Conservation (phyloP, 37 sponge, comb jelly and placozoan species). For the Hormiphora californensis region DNA sequence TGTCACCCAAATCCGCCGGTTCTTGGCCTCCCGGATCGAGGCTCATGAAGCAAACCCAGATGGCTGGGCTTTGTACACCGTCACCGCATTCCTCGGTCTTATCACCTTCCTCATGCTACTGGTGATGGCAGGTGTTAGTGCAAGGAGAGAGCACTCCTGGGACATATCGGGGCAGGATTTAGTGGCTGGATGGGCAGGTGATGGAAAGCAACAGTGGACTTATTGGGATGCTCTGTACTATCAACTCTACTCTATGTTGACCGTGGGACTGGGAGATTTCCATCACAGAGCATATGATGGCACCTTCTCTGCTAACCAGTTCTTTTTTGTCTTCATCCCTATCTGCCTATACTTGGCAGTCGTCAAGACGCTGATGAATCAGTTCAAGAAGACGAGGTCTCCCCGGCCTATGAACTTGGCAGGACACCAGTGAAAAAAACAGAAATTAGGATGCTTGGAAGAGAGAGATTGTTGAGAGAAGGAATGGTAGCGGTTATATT, state of each 20-base stretch:
- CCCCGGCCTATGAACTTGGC: background rate
- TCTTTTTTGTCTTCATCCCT: conserved; percentile 51
- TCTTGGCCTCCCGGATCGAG: background rate
- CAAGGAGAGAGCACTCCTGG: conserved; percentile 5
- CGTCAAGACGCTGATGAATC: background rate
- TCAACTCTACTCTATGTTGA: background rate
- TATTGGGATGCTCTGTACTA: conserved; percentile 48
- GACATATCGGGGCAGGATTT: background rate
- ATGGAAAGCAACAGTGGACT: conserved; percentile 5
- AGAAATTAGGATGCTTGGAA: too few relatives aligned
- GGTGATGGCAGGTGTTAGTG: background rate
- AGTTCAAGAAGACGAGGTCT: background rate
- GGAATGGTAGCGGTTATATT: too few relatives aligned
- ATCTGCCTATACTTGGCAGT: conserved; percentile 1
- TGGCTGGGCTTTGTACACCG: background rate
- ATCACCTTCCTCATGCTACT: background rate
- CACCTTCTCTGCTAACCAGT: background rate
- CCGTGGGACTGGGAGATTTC: conserved; percentile 10
- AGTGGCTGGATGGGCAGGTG: conserved; percentile 49
- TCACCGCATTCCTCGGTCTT: background rate
- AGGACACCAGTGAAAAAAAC: background rate
- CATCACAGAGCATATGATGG: background rate
- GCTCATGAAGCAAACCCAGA: background rate
- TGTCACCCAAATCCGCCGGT: background rate
- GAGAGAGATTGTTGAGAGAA: too few relatives aligned